Conservation (phyloP, 1,140 invertebrate genomes). For the Drosophila eugracilis region DNA sequence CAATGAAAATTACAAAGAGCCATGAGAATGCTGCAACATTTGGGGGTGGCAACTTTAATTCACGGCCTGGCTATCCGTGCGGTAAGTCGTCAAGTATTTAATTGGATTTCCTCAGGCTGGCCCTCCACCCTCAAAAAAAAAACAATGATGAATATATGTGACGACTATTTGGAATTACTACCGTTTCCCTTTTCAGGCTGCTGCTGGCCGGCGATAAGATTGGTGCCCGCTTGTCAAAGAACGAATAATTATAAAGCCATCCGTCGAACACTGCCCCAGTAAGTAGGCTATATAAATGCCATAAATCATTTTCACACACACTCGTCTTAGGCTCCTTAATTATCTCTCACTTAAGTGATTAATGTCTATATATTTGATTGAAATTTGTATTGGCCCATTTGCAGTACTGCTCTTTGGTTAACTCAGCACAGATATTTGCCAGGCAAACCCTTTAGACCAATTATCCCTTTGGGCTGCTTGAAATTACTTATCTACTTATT, state of each 20-base stretch:
- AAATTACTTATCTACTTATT: slow-evolving; percentile 2
- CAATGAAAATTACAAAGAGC: not conserved
- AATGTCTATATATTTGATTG: too few species aligned
- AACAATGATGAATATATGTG: slow-evolving; percentile 32
- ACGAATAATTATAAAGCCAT: slow-evolving; percentile 17
- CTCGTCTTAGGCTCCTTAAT: too few species aligned
- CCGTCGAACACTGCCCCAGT: not conserved
- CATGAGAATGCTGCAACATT: slow-evolving; percentile 16
- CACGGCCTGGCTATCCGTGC: not conserved
- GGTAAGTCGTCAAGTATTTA: slow-evolving; percentile 17
- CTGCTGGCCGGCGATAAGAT: slow-evolving; percentile 23
- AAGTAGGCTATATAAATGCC: not conserved
- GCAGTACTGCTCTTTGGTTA: too few species aligned
- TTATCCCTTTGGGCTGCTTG: not conserved
- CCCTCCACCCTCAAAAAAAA: too few species aligned
- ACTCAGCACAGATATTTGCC: too few species aligned
- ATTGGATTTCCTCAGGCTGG: slow-evolving; percentile 31
- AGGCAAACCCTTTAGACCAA: too few species aligned
- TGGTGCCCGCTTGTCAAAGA: slow-evolving; percentile 9
- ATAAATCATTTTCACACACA: too few species aligned
- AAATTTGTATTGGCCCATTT: too few species aligned
- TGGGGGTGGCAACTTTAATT: not conserved
- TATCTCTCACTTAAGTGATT: not conserved
- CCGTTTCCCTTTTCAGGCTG: not conserved
- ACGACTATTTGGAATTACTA: slow-evolving; percentile 6